phyloP scores from a whole-genome alignment of 1,140 invertebrate genomes.

The Idris sp. region DNA sequence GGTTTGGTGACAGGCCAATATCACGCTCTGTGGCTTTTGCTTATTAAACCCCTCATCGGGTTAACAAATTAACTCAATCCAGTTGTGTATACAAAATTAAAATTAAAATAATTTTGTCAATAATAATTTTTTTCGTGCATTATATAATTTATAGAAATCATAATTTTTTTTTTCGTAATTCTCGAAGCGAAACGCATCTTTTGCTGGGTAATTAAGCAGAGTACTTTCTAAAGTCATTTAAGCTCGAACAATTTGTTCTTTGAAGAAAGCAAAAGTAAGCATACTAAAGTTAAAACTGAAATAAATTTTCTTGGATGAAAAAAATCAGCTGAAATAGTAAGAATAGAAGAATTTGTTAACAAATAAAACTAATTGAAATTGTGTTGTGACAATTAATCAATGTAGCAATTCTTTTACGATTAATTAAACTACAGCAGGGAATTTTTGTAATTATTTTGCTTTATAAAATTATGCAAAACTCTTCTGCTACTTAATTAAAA shows the following conservation, averaged over 20 bases:
- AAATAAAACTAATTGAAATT: too few species aligned
- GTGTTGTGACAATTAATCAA: too few species aligned
- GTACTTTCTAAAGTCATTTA: constrained; percentile 76
- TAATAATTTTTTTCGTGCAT: too few species aligned
- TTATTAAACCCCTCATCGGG: constrained; percentile 65
- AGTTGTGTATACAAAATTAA: constrained; percentile 23
- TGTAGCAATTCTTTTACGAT: background rate
- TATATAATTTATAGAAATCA: too few species aligned
- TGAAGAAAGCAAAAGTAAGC: too few species aligned
- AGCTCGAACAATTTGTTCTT: constrained; percentile 52
- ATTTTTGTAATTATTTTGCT: constrained; percentile 16
- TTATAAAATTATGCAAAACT: constrained; percentile 35
- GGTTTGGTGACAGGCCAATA: constrained; percentile 70
- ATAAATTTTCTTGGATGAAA: too few species aligned
- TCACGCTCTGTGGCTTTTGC: constrained; percentile 70
- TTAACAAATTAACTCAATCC: constrained; percentile 36
- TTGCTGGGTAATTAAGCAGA: constrained; percentile 78
- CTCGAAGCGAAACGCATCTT: constrained; percentile 72
- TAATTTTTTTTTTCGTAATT: constrained; percentile 44
- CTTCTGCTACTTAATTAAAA: too few species aligned
- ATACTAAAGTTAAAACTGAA: background rate
- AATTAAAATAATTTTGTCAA: too few species aligned
- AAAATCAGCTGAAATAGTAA: too few species aligned
- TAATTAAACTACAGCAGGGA: too few species aligned
- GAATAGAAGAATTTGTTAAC: too few species aligned